Percentiles rank a stretch among this genome's conserved stretches.
phyloP scores from a whole-genome alignment of 2,888 invertebrate species.

The Erannis defoliaria region DNA sequence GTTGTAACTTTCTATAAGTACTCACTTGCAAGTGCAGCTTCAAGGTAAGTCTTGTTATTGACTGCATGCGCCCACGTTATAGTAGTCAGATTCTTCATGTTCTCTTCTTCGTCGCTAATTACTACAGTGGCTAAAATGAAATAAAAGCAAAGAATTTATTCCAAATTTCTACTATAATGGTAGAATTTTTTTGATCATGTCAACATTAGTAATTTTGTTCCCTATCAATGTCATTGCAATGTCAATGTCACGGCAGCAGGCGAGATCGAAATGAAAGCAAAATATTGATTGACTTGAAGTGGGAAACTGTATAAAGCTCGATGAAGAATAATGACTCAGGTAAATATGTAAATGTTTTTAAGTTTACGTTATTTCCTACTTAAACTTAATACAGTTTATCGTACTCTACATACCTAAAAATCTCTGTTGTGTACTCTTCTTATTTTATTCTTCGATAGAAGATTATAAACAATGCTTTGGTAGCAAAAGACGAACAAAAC shows the following conservation, averaged over 20 bases:
- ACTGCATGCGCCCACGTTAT: conserved; percentile 96
- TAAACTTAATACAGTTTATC: not conserved
- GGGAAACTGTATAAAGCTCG: no score
- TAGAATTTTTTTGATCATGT: conserved; percentile 16
- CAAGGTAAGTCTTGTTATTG: conserved; percentile 89
- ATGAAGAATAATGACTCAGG: not conserved
- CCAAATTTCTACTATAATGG: conserved; percentile 28
- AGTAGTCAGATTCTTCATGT: conserved; percentile 89
- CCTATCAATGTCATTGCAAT: conserved; percentile 8
- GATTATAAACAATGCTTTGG: not conserved
- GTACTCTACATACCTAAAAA: not conserved
- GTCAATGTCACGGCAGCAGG: not conserved
- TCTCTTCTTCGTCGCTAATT: conserved; percentile 68
- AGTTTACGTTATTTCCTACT: not conserved
- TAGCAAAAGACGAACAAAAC: not conserved
- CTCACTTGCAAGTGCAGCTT: conserved; percentile 87
- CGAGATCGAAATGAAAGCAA: not conserved
- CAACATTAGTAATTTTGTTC: conserved; percentile 25
- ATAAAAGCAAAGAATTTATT: not conserved
- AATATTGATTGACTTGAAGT: no score
- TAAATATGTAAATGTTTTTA: not conserved
- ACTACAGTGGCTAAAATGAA: conserved; percentile 65
- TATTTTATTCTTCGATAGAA: not conserved
- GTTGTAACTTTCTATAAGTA: conserved; percentile 22
- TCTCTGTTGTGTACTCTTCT: not conserved